Conservation (phyloP, 2,888 invertebrate genomes). For the Coenonympha glycerion region DNA sequence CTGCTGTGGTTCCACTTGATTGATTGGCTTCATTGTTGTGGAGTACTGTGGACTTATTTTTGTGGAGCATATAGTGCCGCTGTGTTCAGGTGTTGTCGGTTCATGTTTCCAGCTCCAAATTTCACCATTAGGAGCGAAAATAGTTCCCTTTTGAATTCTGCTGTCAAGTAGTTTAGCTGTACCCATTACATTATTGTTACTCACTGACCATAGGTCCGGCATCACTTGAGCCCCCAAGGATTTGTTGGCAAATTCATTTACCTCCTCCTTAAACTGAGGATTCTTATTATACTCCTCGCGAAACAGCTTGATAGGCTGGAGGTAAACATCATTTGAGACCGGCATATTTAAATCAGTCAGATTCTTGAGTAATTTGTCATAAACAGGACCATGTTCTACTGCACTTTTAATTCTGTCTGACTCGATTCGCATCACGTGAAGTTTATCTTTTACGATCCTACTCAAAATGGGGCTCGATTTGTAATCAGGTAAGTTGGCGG, state of each 20-base stretch:
- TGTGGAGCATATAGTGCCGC: slow-evolving; percentile 64
- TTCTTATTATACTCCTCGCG: slow-evolving; percentile 73
- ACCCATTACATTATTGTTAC: slow-evolving; percentile 63
- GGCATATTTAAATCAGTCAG: slow-evolving; percentile 71
- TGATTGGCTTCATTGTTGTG: slow-evolving; percentile 60
- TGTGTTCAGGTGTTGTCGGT: slow-evolving; percentile 65
- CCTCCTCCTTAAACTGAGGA: slow-evolving; percentile 73
- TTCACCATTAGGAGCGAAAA: slow-evolving; percentile 71
- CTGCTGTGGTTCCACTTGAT: slow-evolving; percentile 65
- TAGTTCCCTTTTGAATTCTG: slow-evolving; percentile 67
- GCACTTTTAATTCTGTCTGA: slow-evolving; percentile 76
- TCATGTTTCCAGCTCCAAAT: slow-evolving; percentile 74
- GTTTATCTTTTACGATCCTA: slow-evolving; percentile 66
- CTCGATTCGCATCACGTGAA: slow-evolving; percentile 72
- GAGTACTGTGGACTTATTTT: slow-evolving; percentile 69
- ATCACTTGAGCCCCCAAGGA: slow-evolving; percentile 64
- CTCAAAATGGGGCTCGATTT: slow-evolving; percentile 69
- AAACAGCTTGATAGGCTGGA: slow-evolving; percentile 74
- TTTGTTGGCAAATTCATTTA: slow-evolving; percentile 69
- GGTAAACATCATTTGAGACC: slow-evolving; percentile 68
- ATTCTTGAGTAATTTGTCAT: slow-evolving; percentile 74
- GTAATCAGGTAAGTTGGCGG: slow-evolving; percentile 67
- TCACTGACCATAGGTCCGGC: slow-evolving; percentile 58
- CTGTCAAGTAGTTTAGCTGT: slow-evolving; percentile 60
- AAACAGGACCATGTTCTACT: slow-evolving; percentile 76